Conservation (phyloP, 1,140 invertebrate species). For the Bombus impatiens region DNA sequence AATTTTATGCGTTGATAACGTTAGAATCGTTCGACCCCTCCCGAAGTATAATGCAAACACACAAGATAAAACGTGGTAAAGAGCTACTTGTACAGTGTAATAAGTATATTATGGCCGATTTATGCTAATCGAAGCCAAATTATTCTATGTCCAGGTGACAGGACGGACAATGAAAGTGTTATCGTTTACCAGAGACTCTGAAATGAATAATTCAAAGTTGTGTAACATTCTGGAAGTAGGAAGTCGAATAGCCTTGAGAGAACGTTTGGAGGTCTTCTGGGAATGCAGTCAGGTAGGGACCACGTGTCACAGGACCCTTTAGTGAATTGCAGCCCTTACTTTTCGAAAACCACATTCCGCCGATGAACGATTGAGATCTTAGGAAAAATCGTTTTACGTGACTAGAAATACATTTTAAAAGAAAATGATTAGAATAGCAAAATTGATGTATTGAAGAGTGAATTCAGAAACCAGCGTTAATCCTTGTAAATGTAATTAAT, state of each 20-base stretch:
- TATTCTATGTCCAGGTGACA: conserved; percentile 7
- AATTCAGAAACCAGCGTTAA: not conserved
- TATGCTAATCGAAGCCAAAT: conserved; percentile 28
- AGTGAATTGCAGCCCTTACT: not conserved
- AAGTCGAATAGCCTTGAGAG: conserved; percentile 57
- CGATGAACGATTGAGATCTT: not conserved
- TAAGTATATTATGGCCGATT: conserved; percentile 25
- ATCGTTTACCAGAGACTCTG: conserved; percentile 20
- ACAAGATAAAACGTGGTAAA: conserved; percentile 10
- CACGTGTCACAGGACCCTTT: conserved; percentile 38
- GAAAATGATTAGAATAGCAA: not conserved
- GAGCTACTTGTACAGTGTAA: conserved; percentile 44
- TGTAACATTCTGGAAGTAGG: conserved; percentile 46
- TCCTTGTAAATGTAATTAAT: not conserved
- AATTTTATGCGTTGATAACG: not conserved
- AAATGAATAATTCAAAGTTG: conserved; percentile 51
- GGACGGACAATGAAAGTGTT: conserved; percentile 37
- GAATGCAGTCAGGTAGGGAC: conserved; percentile 44
- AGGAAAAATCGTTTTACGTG: not conserved
- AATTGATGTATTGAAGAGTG: not conserved
- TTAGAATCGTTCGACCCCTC: not conserved
- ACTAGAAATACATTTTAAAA: not conserved
- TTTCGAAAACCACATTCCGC: not conserved
- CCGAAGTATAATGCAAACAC: conserved; percentile 27
- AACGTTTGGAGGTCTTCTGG: conserved; percentile 39